Evolutionary conservation across 1,140 invertebrate genomes (phyloP).

Genomic region (Drosophila mojavensis): DNA sequence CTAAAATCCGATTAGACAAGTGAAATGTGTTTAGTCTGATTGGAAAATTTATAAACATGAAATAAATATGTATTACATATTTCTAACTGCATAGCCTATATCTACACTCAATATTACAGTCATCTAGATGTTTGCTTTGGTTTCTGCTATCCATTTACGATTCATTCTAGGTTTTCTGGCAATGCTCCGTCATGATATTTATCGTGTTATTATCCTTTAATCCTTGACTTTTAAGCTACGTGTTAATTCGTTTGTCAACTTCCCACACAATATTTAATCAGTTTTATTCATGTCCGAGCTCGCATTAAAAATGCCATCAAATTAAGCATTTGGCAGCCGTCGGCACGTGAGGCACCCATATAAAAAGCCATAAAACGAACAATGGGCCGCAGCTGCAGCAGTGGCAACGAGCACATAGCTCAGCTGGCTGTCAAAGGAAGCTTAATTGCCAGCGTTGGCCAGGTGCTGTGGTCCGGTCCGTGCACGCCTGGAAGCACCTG

Average conservation of each 20-base stretch:
- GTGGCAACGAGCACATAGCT: slow-evolving; percentile 38
- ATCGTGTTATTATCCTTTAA: background rate
- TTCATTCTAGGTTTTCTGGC: background rate
- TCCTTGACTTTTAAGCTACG: slow-evolving; percentile 15
- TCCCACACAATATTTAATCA: slow-evolving; percentile 9
- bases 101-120: too few relatives aligned
- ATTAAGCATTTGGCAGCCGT: slow-evolving; percentile 42
- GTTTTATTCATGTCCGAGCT: slow-evolving; percentile 15
- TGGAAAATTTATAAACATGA: too few relatives aligned
- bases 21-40: too few relatives aligned
- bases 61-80: too few relatives aligned
- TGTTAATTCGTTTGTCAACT: slow-evolving; percentile 24
- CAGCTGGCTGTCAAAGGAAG: slow-evolving; percentile 60
- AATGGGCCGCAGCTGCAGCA: slow-evolving; percentile 19
- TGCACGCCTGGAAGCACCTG: slow-evolving; percentile 8
- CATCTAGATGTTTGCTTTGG: too few relatives aligned
- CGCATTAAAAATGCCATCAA: slow-evolving; percentile 52
- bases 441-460: slow-evolving; percentile 57
- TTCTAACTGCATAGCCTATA: too few relatives aligned
- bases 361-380: slow-evolving; percentile 60
- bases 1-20: too few relatives aligned
- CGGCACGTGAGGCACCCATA: slow-evolving; percentile 49
- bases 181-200: background rate
- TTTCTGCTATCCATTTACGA: too few relatives aligned
- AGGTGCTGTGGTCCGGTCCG: slow-evolving; percentile 6